Evolutionary conservation across 2,113 vertebrate species (phyloP).

Genomic region (Perccottus glenii): DNA sequence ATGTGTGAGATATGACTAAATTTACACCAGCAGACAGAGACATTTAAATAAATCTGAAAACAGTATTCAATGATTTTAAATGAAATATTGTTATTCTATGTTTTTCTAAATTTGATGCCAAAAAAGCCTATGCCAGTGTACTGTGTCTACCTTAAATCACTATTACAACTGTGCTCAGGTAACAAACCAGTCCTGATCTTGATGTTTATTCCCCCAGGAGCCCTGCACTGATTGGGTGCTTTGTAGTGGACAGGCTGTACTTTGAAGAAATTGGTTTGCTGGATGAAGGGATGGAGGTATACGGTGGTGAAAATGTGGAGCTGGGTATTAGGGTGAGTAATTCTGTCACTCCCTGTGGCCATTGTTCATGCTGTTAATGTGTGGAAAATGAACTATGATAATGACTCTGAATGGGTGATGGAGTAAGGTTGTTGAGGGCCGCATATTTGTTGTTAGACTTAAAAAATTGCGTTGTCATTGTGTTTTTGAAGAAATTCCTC

Average conservation of each 20-base stretch:
- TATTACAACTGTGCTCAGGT: conserved; percentile 40
- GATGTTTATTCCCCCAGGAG: conserved; percentile 81
- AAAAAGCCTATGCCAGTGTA: conserved; percentile 10
- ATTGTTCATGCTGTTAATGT: conserved; percentile 63
- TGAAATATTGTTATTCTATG: no score
- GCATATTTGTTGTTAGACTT: conserved; percentile 18
- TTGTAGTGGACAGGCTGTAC: conserved; percentile 94
- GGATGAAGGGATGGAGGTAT: conserved; percentile 98
- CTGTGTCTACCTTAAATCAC: conserved; percentile 19
- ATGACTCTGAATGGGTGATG: conserved; percentile 53
- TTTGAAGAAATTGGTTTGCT: conserved; percentile 97
- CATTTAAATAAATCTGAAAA: no score
- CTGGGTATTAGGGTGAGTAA: conserved; percentile 94
- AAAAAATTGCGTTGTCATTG: conserved; percentile 2
- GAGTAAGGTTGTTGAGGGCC: conserved; percentile 32
- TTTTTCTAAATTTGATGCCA: background rate
- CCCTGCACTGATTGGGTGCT: conserved; percentile 98
- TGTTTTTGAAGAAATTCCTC: background rate
- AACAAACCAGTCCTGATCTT: conserved; percentile 42
- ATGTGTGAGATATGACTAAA: no score
- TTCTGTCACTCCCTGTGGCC: conserved; percentile 21
- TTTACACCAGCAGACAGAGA: no score
- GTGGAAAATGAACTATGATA: conserved; percentile 61
- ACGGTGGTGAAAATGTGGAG: conserved; percentile 97
- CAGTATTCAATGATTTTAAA: no score